phyloP scores from a whole-genome alignment of 2,113 vertebrate genomes.

The Pimephales promelas region DNA sequence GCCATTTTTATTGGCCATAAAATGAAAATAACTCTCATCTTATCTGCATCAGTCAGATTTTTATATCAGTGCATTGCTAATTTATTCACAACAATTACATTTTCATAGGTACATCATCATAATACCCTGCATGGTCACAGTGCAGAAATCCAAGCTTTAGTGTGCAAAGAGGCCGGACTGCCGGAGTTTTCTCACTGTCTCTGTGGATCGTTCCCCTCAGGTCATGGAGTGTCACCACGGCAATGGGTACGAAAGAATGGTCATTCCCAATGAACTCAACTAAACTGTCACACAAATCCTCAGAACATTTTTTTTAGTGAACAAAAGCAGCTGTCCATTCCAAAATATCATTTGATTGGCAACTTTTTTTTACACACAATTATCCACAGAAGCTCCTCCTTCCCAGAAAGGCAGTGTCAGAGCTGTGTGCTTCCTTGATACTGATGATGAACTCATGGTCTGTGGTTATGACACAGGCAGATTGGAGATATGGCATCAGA shows the following conservation, averaged over 20 bases:
- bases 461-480: slow-evolving; percentile 77
- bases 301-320: too few species aligned
- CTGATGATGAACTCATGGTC: slow-evolving; percentile 67
- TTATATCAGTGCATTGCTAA: background rate
- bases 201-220: slow-evolving; percentile 72
- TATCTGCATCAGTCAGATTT: background rate
- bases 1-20: background rate
- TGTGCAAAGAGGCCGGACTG: slow-evolving; percentile 41
- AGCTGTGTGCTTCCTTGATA: slow-evolving; percentile 76
- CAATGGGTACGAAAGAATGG: slow-evolving; percentile 52
- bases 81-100: background rate
- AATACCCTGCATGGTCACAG: slow-evolving; percentile 71
- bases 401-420: slow-evolving; percentile 61
- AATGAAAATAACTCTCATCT: background rate
- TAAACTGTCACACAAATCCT: background rate
- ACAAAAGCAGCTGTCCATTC: background rate
- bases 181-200: slow-evolving; percentile 70
- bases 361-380: background rate
- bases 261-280: background rate
- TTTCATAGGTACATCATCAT: slow-evolving; percentile 72
- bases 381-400: slow-evolving; percentile 57
- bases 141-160: slow-evolving; percentile 60
- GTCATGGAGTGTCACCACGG: slow-evolving; percentile 62
- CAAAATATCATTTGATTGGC: background rate
- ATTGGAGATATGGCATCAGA: slow-evolving; percentile 77